Evolutionary conservation across 1,140 invertebrate genomes (phyloP).

Genomic region (Coelopa frigida): DNA sequence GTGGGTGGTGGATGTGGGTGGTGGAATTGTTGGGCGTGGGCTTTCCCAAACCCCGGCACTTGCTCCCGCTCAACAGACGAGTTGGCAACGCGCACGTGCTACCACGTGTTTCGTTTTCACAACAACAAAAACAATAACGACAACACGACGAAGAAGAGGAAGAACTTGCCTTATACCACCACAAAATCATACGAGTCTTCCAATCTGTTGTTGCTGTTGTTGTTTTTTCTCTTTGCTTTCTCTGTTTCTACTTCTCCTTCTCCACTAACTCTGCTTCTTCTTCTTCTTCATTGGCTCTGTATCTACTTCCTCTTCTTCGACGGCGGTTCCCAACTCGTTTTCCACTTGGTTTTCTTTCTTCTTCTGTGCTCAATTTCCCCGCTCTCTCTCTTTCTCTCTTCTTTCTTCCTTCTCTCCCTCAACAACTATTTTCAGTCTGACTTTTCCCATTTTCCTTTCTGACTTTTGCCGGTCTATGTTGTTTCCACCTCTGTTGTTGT

Average conservation of each 20-base stretch:
- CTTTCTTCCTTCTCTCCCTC: neutral
- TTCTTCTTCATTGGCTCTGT: neutral
- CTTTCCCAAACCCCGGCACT: no score
- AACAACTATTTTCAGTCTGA: no score
- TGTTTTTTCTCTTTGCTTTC: neutral
- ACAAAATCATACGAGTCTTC: neutral
- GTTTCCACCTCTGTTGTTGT: neutral
- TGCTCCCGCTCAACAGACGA: no score
- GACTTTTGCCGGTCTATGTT: neutral
- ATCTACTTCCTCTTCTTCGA: neutral
- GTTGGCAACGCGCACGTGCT: neutral
- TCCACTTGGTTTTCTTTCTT: neutral
- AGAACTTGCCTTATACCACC: no score
- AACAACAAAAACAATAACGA: no score
- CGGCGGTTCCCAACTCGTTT: neutral
- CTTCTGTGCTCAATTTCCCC: neutral
- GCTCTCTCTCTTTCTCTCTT: neutral
- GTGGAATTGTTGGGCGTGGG: no score
- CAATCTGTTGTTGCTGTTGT: neutral
- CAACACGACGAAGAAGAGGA: no score
- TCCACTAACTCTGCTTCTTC: neutral
- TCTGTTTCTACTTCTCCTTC: neutral
- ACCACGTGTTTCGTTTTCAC: constrained; percentile 7
- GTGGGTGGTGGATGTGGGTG: no score
- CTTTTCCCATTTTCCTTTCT: neutral